Evolutionary conservation across 2,888 invertebrate genomes (phyloP), one percentile per base, ranked within the genome.

Genomic region (Dorcus hopei): DNA sequence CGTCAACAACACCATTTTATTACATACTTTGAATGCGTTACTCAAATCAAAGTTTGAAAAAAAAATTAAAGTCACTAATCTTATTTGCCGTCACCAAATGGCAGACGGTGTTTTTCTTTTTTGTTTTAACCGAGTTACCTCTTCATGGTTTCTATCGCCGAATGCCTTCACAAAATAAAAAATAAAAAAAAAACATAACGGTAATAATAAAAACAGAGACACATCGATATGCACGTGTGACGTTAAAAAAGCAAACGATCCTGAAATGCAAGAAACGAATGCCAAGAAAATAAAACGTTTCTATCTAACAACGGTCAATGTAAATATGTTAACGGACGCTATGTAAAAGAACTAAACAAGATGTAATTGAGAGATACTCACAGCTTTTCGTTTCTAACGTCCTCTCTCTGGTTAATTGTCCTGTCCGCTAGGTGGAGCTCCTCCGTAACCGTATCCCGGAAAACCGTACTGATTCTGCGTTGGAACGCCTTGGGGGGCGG

Each of bases 361-460:
- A 11, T 45, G 14, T 19, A 45, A 9, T 6, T 11, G 8, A 9
- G 16, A 4, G 16, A 45, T 45, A 45, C 45, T 45, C 23, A 45
- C 45, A 45, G 23, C 23, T 16, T 45, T 9, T 45, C 14, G 7
- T 19, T 11, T 45, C 45, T 19, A 57, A 38, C 47, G 59, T 49
- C 45, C 57, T 42, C 33, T 33, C 26, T 33, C 23, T 39, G 23
- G 52, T 59, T 59, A 62, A 51, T 64, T 66, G 41, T 65, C 66
- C 53, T 65, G 65, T 49, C 59, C 57, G 49, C 63, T 58, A 40
- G 60, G 56, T 38, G 58, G 54, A 48, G 43, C 63, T 23, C 57
- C 75, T n/a, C 78, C 79, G 61, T 79, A 79, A 43, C 76, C 77
- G 61, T 80, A 80, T 16, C 75, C 75, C 11, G 79, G 77, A 66